These are phyloP conservation scores for Hoplodrina ambigua DNA, from an alignment of 2,888 invertebrate genomes.

Conservation along the genomic window DNA sequence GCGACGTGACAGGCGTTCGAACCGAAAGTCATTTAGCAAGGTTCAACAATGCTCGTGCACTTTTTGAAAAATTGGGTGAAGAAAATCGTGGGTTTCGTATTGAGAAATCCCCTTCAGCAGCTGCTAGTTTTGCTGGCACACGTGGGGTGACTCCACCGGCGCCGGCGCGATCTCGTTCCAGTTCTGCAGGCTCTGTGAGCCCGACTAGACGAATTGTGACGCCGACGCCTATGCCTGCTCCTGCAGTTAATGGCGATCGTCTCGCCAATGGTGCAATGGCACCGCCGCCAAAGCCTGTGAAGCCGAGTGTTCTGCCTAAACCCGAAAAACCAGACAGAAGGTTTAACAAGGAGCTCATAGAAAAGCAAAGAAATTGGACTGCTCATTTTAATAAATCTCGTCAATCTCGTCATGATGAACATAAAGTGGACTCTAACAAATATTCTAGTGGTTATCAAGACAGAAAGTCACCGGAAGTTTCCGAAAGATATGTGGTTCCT, in stretches of 20 bases:
- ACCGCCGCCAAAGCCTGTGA: slow-evolving; percentile 86
- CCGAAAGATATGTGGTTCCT: slow-evolving; percentile 82
- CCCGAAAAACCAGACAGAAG: slow-evolving; percentile 96
- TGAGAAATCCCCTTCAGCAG: slow-evolving; percentile 91
- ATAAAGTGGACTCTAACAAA: slow-evolving; percentile 79
- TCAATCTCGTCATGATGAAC: slow-evolving; percentile 84
- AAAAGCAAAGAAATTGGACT: slow-evolving; percentile 98
- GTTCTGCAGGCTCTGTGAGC: slow-evolving; percentile 92
- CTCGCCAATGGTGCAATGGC: slow-evolving; percentile 86
- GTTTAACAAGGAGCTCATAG: slow-evolving; percentile 96
- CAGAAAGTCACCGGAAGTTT: slow-evolving; percentile 82
- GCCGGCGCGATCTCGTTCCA: slow-evolving; percentile 91
- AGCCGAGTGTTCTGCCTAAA: slow-evolving; percentile 92
- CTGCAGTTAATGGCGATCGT: slow-evolving; percentile 82
- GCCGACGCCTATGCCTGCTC: slow-evolving; percentile 85
- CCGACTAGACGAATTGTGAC: slow-evolving; percentile 89
- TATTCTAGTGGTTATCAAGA: slow-evolving; percentile 80
- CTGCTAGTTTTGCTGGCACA: slow-evolving; percentile 89
- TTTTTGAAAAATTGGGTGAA: slow-evolving; percentile 97
- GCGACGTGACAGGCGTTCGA: slow-evolving; percentile 94
- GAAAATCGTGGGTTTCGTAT: slow-evolving; percentile 92
- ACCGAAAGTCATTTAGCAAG: slow-evolving; percentile 97
- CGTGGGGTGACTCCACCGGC: slow-evolving; percentile 88
- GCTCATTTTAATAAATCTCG: slow-evolving; percentile 96
- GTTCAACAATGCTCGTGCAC: slow-evolving; percentile 97